A percentile compares a stretch with the other conserved stretches of the same genome.
phyloP scores from a whole-genome alignment of 1,140 invertebrate species.

The Tenebrio molitor region DNA sequence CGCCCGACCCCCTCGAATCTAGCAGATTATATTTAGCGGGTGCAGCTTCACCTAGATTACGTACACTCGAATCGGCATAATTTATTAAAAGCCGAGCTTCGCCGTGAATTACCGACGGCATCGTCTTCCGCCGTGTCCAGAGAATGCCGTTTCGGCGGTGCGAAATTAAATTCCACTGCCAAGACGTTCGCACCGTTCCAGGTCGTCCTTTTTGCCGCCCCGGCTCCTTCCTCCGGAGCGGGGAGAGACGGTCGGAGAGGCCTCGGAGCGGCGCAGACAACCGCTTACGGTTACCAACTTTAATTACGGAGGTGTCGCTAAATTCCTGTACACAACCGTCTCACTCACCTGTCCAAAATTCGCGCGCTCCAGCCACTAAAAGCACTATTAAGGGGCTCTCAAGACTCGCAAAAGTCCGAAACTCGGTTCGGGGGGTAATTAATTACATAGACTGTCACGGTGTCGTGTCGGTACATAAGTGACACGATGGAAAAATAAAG shows the following conservation, averaged over 20 bases:
- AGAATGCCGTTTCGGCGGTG: constrained; percentile 50
- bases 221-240: not conserved
- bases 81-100: too few species aligned
- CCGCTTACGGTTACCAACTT: constrained; percentile 53
- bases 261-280: constrained; percentile 43
- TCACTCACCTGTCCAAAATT: constrained; percentile 44
- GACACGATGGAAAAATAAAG: not conserved
- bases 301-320: constrained; percentile 58
- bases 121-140: constrained; percentile 30
- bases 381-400: constrained; percentile 11
- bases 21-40: not conserved
- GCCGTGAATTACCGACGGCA: constrained; percentile 27
- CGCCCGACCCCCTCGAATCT: too few species aligned
- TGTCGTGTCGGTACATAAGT: not conserved
- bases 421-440: constrained; percentile 5
- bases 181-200: constrained; percentile 44
- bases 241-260: not conserved
- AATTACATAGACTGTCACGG: not conserved
- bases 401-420: not conserved
- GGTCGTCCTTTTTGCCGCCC: constrained; percentile 32
- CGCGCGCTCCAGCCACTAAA: not conserved
- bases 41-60: too few species aligned
- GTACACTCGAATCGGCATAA: too few species aligned
- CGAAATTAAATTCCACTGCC: constrained; percentile 57
- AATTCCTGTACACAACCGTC: constrained; percentile 54